Conservation (phyloP, 2,797 vertebrate genomes). For the Lophius americanus region DNA sequence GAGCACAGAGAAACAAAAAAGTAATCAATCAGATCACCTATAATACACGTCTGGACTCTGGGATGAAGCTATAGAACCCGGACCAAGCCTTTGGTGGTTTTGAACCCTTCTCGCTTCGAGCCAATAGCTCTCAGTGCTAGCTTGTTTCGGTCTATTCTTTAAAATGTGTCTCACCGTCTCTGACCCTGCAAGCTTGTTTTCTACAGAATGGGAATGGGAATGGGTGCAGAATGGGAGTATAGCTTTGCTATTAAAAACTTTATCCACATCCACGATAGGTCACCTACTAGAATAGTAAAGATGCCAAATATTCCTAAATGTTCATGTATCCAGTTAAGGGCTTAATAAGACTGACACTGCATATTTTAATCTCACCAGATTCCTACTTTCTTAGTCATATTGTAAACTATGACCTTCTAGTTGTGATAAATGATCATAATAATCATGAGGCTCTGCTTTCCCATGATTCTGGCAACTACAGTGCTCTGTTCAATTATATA, state of each 20-base stretch:
- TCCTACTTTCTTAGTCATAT: constrained; percentile 40
- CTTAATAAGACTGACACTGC: constrained; percentile 33
- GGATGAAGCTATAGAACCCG: too few species aligned
- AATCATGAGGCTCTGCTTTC: constrained; percentile 42
- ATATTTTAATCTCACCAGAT: constrained; percentile 54
- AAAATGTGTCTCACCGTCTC: neutral
- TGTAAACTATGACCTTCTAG: constrained; percentile 76
- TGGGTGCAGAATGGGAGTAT: too few species aligned
- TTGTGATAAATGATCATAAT: constrained; percentile 66
- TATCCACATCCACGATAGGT: neutral
- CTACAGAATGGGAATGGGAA: neutral
- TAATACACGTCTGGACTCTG: too few species aligned
- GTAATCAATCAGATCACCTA: too few species aligned
- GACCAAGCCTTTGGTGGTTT: too few species aligned
- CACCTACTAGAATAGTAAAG: constrained; percentile 1
- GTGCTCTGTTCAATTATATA: constrained; percentile 17
- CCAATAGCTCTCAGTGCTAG: too few species aligned
- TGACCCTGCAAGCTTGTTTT: neutral
- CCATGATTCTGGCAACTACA: constrained; percentile 32
- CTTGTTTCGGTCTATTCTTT: neutral
- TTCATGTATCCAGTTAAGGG: constrained; percentile 6
- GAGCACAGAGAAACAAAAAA: too few species aligned
- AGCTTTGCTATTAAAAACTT: constrained; percentile 1
- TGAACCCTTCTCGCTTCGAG: too few species aligned
- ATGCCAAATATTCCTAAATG: neutral